These are phyloP conservation scores for Phrynocephalus versicolor DNA, from an alignment of 2,113 vertebrate genomes.

Conservation along the genomic window DNA sequence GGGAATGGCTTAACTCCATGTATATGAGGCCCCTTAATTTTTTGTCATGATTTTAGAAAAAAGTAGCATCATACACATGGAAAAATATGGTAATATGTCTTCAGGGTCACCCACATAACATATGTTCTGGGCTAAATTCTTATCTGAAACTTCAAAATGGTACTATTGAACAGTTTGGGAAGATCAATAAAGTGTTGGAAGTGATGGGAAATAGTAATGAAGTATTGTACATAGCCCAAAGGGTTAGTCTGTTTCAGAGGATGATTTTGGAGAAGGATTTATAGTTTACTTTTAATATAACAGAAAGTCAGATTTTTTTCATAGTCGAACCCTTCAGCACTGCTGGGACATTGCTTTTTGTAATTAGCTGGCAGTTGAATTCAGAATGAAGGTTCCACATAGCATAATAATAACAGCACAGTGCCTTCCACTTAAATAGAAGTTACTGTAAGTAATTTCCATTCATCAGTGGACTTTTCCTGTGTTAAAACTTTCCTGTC, in stretches of 20 bases:
- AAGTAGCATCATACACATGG: no score
- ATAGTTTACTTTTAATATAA: background rate
- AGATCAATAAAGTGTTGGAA: background rate
- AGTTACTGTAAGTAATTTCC: background rate
- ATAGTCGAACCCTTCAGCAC: background rate
- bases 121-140: background rate
- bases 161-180: background rate
- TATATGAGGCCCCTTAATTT: no score
- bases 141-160: conserved; percentile 7
- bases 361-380: background rate
- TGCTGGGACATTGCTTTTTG: background rate
- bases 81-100: no score
- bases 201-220: background rate
- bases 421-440: no score
- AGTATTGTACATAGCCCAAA: accelerated
- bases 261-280: background rate
- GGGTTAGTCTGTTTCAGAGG: background rate
- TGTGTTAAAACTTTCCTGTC: background rate
- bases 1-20: no score
- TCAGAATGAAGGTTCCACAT: background rate
- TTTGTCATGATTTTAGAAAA: no score
- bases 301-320: background rate
- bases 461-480: background rate
- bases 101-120: background rate
- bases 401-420: background rate